Evolutionary conservation across 2,113 vertebrate species (phyloP).

Genomic region (Tragelaphus imberbis): DNA sequence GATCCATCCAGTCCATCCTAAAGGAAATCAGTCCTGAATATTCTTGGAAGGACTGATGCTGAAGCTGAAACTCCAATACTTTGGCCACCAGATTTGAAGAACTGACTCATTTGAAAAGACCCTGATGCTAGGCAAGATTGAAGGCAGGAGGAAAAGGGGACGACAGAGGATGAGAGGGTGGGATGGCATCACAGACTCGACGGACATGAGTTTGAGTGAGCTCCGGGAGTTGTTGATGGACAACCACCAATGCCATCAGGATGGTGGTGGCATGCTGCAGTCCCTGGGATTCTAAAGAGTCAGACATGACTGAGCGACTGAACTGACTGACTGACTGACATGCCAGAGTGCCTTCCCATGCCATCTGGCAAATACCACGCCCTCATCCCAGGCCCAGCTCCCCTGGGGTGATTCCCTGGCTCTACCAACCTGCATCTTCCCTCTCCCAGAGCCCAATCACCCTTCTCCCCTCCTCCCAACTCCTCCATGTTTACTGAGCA

Average conservation of each 20-base stretch:
- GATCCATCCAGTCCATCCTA: neutral
- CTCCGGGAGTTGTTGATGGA: neutral
- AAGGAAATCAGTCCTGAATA: neutral
- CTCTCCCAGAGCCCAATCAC: neutral
- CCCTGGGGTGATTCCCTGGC: neutral
- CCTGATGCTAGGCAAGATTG: neutral
- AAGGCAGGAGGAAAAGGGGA: neutral
- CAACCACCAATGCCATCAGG: neutral
- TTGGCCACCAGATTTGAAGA: neutral
- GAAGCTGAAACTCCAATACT: neutral
- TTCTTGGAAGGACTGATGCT: neutral
- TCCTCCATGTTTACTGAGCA: neutral
- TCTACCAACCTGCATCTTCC: neutral
- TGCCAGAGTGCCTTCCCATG: neutral
- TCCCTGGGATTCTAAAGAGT: neutral
- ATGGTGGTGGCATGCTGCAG: neutral
- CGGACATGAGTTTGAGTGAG: neutral
- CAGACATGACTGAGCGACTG: neutral
- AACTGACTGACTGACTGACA: neutral
- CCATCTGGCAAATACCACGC: neutral
- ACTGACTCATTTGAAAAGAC: neutral
- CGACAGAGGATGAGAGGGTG: neutral
- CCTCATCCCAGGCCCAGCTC: neutral
- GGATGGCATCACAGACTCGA: neutral
- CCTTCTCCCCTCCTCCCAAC: neutral